Conservation (phyloP, 2,113 vertebrate species). For the Tragelaphus imberbis region DNA sequence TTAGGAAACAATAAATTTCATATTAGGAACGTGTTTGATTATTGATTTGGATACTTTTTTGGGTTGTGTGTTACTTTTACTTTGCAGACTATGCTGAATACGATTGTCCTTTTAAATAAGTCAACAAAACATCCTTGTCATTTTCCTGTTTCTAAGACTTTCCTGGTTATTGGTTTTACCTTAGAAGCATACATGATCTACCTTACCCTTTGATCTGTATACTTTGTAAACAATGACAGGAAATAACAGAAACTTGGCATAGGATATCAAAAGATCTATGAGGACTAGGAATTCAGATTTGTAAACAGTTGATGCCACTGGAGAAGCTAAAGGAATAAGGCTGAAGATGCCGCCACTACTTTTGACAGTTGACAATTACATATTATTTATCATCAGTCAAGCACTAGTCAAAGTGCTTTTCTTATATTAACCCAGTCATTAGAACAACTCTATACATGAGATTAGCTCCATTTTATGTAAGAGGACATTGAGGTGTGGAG, state of each 20-base stretch:
- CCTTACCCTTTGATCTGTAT: background rate
- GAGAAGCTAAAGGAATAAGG: background rate
- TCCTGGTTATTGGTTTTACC: background rate
- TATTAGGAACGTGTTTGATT: background rate
- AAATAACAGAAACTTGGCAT: background rate
- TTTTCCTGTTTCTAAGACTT: background rate
- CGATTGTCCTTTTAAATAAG: background rate
- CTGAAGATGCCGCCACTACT: fast-evolving
- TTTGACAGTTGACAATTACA: background rate
- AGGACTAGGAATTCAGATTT: background rate
- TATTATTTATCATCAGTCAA: background rate
- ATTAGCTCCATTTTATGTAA: background rate
- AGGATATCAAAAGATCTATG: background rate
- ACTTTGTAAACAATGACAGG: background rate
- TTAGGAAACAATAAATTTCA: background rate
- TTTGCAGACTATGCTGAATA: background rate
- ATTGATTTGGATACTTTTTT: background rate
- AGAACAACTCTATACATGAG: fast-evolving
- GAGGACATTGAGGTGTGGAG: background rate
- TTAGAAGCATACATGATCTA: background rate
- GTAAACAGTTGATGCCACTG: background rate
- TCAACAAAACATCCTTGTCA: background rate
- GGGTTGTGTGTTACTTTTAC: background rate
- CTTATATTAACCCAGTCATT: background rate
- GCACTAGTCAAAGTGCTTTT: background rate